Conservation (phyloP, 1,140 invertebrate species). For the Paramacrobiotus metropolitanus region DNA sequence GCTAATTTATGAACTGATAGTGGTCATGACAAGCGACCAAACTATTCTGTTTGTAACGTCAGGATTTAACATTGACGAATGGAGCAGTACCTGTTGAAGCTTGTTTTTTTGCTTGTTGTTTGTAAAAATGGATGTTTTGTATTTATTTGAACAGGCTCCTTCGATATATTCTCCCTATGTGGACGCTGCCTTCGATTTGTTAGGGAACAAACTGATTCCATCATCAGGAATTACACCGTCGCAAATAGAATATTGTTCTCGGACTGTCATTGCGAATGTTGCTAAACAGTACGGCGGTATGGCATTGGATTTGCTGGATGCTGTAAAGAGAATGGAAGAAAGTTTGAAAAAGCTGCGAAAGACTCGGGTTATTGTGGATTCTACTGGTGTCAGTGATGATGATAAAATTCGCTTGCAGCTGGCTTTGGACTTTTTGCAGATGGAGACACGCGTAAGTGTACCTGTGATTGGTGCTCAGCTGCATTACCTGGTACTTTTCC, state of each 20-base stretch:
- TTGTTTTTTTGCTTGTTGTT: no score
- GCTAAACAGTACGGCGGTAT: slow-evolving; percentile 5
- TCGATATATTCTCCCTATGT: slow-evolving; percentile 52
- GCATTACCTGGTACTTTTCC: no score
- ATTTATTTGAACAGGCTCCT: no score
- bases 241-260: slow-evolving; percentile 5
- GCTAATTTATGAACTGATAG: no score
- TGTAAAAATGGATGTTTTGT: no score
- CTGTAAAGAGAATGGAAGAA: slow-evolving; percentile 80
- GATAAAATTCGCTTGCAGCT: slow-evolving; percentile 78
- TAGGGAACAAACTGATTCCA: not conserved
- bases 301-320: slow-evolving; percentile 52
- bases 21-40: no score
- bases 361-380: slow-evolving; percentile 28
- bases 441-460: slow-evolving; percentile 21
- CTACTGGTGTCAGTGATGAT: slow-evolving; percentile 43
- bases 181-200: slow-evolving; percentile 31
- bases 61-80: no score
- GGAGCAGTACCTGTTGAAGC: no score
- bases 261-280: not conserved
- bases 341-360: slow-evolving; percentile 65
- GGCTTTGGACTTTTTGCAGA: slow-evolving; percentile 47
- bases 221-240: slow-evolving; percentile 18
- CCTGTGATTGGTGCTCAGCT: no score
- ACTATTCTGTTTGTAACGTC: no score